Base-by-base conservation (phyloP, 2,113 vertebrate species). In the Phalacrocorax pelagicus region DNA sequence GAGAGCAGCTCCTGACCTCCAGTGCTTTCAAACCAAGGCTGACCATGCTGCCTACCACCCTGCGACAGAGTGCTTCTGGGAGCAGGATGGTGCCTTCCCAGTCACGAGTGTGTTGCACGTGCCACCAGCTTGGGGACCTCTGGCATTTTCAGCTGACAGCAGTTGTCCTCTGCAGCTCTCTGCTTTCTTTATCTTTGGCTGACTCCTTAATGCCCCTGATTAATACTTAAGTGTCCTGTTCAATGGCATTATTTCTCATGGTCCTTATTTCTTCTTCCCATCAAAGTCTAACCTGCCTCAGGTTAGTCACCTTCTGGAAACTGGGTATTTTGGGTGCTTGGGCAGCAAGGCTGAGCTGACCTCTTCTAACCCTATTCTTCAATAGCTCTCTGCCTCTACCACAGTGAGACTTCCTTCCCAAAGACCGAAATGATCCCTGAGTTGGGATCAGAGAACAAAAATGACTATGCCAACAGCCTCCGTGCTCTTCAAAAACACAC, bases 41-140 rank as follows among this genome's bases (percentile, higher is more conserved):
- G 36, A 36, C 29, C 36, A 15, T 0, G 2, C 32, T 54, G 58
- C 47, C n/a, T 18, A 4, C 13, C 24, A 14, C 34, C 9, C 15
- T 44, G 44, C 1, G 3, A 57, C 17, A 62, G 32, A 11, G 6
- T 1, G 5, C 44, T 58, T 22, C 27, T 2, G 5, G n/a, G 46
- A 59, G 32, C 36, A 14, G 20, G 11, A 3, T 4, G 24, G 9
- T 58, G 44, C 46, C 40, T 61, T 59, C 42, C 30, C 42, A 42
- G 14, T 21, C 51, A 26, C 2, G 3, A 32, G 27, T 9, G 38
- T 10, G 22, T 47, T 32, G 15, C 6, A 21, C 0, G 1, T 40
- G 26, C n/a, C 36, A 40, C 70, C 52, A 49, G 38, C 73, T 4
- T 36, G n/a, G 44, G 36, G 6, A 55, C 42, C 69, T 65, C 63